A percentile compares a stretch with the other conserved stretches of the same genome.
phyloP scores from a whole-genome alignment of 2,113 vertebrate genomes.

The cat (Felis catus) region DNA sequence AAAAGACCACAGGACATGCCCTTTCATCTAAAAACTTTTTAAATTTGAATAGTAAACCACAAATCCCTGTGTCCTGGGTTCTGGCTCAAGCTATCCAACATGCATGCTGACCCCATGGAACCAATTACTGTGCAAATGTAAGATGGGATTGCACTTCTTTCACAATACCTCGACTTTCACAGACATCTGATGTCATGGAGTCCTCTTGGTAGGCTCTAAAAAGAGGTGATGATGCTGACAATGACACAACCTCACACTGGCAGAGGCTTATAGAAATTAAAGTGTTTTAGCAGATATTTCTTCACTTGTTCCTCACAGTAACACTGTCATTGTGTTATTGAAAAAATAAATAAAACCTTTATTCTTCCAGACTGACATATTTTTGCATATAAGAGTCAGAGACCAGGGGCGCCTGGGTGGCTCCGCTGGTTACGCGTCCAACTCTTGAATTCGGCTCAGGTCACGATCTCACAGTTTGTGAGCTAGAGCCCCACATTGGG shows the following conservation, averaged over 20 bases:
- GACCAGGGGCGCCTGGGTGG: no score
- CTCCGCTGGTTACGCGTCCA: no score
- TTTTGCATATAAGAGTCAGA: background rate
- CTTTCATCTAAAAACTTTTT: conserved; percentile 32
- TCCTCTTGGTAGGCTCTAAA: background rate
- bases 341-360: background rate
- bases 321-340: background rate
- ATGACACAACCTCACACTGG: background rate
- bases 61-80: background rate
- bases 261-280: conserved; percentile 15
- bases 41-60: conserved; percentile 35
- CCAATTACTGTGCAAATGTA: background rate
- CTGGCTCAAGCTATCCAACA: conserved; percentile 18
- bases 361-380: conserved; percentile 19
- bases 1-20: conserved; percentile 19
- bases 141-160: background rate
- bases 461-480: no score
- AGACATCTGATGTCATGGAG: background rate
- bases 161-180: background rate
- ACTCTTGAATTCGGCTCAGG: no score
- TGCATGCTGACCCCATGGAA: background rate
- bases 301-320: conserved; percentile 12
- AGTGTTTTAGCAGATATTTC: conserved; percentile 6
- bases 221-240: background rate
- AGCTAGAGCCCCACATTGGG: no score